Percentiles rank a stretch among this genome's conserved stretches.
These are phyloP conservation scores for Serilophus lunatus DNA, from an alignment of 2,113 vertebrate genomes.

Conservation along the genomic window DNA sequence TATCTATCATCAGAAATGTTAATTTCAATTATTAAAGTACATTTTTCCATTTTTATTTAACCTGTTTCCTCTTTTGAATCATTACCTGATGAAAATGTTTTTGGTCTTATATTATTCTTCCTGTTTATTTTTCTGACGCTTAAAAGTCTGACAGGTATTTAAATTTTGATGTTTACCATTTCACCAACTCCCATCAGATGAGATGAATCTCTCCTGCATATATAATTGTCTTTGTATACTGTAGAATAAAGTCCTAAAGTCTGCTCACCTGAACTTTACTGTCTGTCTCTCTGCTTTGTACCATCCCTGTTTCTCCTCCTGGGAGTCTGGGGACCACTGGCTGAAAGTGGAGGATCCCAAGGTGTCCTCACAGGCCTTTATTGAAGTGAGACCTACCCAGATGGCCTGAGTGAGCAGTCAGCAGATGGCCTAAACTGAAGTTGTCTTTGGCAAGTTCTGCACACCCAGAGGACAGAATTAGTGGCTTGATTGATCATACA, in stretches of 20 bases:
- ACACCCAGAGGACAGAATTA: constrained; percentile 13
- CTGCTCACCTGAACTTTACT: not conserved
- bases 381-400: not conserved
- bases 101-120: not conserved
- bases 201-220: not conserved
- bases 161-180: not conserved
- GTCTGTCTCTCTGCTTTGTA: not conserved
- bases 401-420: not conserved
- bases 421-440: not conserved
- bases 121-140: not conserved
- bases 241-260: not conserved
- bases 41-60: not conserved
- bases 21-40: not conserved
- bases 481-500: not conserved
- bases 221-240: not conserved
- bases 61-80: not conserved
- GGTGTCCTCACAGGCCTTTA: not conserved
- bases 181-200: not conserved
- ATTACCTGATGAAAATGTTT: not conserved
- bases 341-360: not conserved
- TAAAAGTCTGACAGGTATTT: not conserved
- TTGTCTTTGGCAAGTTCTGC: not conserved
- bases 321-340: not conserved
- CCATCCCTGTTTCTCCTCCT: not conserved
- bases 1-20: not conserved